These are phyloP conservation scores for Oncorhynchus nerka DNA, from an alignment of 2,113 vertebrate genomes.

Conservation along the genomic window DNA sequence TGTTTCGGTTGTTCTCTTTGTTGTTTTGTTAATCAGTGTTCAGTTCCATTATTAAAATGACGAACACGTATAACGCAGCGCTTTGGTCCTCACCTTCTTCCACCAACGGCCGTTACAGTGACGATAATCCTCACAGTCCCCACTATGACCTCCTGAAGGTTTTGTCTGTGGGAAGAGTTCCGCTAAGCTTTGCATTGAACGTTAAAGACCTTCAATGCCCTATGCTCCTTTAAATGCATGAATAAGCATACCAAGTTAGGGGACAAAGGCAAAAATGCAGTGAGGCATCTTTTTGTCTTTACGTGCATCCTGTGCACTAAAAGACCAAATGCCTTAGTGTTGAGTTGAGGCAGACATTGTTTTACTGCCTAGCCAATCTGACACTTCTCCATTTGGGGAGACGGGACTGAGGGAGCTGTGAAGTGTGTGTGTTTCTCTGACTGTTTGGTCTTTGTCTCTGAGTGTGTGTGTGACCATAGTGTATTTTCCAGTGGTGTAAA, in stretches of 20 bases:
- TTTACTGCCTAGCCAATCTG: background rate
- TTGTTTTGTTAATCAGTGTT: no score
- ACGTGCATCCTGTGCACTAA: no score
- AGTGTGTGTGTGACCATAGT: background rate
- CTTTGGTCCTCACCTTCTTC: no score
- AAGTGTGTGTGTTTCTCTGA: conserved; percentile 19
- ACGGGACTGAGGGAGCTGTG: conserved; percentile 8
- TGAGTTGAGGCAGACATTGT: background rate
- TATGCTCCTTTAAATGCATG: conserved; percentile 29
- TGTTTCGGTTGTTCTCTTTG: no score
- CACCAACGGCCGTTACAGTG: background rate
- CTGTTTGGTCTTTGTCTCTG: background rate
- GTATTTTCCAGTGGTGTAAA: background rate
- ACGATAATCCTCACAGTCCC: conserved; percentile 62
- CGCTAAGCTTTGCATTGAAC: conserved; percentile 41
- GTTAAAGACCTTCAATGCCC: background rate
- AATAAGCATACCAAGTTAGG: background rate
- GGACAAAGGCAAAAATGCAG: conserved; percentile 13
- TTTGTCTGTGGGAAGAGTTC: conserved; percentile 52
- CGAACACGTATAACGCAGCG: no score
- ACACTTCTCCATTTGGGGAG: background rate
- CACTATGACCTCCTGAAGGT: conserved; percentile 36
- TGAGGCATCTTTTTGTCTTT: conserved; percentile 9
- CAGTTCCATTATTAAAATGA: no score
- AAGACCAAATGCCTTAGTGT: conserved; percentile 59